Evolutionary conservation across 2,113 vertebrate genomes (phyloP).

Genomic region (Pipa parva): DNA sequence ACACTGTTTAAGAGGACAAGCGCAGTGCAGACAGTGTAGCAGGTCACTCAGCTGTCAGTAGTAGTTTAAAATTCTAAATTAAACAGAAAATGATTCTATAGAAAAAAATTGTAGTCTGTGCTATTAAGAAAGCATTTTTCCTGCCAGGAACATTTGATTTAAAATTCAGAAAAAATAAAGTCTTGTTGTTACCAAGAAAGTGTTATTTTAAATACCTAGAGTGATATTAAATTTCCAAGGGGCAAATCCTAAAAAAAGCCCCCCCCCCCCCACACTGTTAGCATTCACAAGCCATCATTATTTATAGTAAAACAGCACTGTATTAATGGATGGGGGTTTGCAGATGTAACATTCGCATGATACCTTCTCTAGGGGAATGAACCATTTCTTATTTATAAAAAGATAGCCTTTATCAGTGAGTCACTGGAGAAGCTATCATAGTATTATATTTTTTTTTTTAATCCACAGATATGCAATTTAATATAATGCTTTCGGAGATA

Average conservation of each 20-base stretch:
- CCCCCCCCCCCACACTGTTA: too few species aligned
- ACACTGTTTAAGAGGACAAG: too few species aligned
- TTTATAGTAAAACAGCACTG: constrained; percentile 11
- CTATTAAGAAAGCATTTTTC: neutral
- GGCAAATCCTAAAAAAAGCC: constrained; percentile 7
- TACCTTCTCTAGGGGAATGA: constrained; percentile 4
- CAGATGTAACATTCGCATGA: constrained; percentile 9
- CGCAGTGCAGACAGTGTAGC: too few species aligned
- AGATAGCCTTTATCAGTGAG: constrained; percentile 10
- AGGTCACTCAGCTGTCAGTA: too few species aligned
- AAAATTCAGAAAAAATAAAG: neutral
- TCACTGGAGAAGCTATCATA: constrained; percentile 1
- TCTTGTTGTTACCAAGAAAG: constrained; percentile 4
- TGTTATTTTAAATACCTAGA: constrained; percentile 24
- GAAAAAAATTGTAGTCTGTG: too few species aligned
- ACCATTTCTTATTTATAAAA: constrained; percentile 10
- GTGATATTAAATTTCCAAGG: constrained; percentile 14
- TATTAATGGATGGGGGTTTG: constrained; percentile 3
- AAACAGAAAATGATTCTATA: too few species aligned
- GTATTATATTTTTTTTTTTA: neutral
- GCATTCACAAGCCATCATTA: constrained; percentile 26
- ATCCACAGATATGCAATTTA: too few species aligned
- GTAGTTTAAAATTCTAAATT: too few species aligned
- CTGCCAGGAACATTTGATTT: neutral
- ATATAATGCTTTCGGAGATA: neutral